phyloP scores from a whole-genome alignment of 2,113 vertebrate genomes.

The Equus przewalskii region DNA sequence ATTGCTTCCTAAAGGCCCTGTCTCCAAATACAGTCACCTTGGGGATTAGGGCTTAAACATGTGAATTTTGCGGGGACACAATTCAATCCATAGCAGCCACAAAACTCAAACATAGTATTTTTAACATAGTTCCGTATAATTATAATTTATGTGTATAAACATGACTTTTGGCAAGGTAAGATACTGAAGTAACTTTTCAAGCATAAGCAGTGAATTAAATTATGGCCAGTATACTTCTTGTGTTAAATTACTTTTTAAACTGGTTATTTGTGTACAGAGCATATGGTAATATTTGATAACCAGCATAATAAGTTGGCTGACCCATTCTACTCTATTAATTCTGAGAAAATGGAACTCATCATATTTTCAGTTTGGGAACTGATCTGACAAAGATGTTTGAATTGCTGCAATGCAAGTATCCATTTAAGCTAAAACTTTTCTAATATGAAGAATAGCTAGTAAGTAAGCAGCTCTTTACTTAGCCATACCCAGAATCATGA shows the following conservation, averaged over 20 bases:
- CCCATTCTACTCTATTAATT: slow-evolving; percentile 14
- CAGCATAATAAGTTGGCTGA: not conserved
- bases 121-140: not conserved
- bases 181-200: not conserved
- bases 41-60: not conserved
- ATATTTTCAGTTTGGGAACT: slow-evolving; percentile 37
- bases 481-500: not conserved
- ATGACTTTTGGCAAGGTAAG: not conserved
- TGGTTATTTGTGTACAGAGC: not conserved
- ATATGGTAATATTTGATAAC: not conserved
- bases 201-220: slow-evolving; percentile 31
- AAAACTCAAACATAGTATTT: not conserved
- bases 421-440: slow-evolving; percentile 28
- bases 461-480: slow-evolving; percentile 41
- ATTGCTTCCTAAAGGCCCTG: not conserved
- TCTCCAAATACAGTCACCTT: not conserved
- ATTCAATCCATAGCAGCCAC: not conserved
- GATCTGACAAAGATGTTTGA: slow-evolving; percentile 12
- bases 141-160: not conserved
- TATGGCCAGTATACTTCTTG: not conserved
- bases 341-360: slow-evolving; percentile 17
- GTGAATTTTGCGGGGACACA: not conserved
- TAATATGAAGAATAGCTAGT: not conserved
- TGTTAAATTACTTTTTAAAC: slow-evolving; percentile 30
- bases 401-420: not conserved